Base-by-base conservation (phyloP, 2,113 vertebrate species). In the Salvelinus fontinalis region DNA sequence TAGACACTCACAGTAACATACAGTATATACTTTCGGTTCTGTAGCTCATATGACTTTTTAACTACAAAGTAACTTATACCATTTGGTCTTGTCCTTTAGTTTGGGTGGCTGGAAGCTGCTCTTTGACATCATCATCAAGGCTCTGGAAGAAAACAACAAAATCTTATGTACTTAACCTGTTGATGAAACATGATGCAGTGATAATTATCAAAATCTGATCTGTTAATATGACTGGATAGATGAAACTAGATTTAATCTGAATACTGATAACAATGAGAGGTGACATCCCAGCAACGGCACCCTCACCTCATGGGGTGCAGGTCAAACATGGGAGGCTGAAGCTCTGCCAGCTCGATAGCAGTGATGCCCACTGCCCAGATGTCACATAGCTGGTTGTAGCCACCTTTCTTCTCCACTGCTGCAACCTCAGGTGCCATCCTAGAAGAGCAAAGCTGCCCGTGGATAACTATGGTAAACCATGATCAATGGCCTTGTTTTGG, bases 341-440 rank as follows among this genome's bases (percentile, higher is more conserved):
- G 92, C 86, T 96, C 96, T 0, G 93, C 95, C 86, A 96, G 88
- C 87, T 97, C 95, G 0, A 96, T 96, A 84, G 95, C 95, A 0
- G 96, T 96, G 90, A 97, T 96, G 70, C 96, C 95, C 24, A 95
- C 90, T 0, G 96, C 96, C 96, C 96, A 97, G 88, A 97, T 93
- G 16, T 97, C 96, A 77, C 96, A 97, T 69, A 96, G 84, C 66
- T 96, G 95, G 3, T 96, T 95, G 86, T 97, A 97, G 14, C 96
- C 96, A 0, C 96, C 96, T 83, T 97, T 97, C 83, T 95, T 96
- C 71, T 96, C 95, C 89, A 96, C 96, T 0, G 96, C 96, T 0
- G 95, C 95, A 78, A 96, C 96, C 86, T 96, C 96, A 0, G 96
- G 96, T 5, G 96, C 96, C 96, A 97, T 97, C 96, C 96, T 97